phyloP scores from a whole-genome alignment of 1,140 invertebrate species.

The Spodoptera frugiperda region DNA sequence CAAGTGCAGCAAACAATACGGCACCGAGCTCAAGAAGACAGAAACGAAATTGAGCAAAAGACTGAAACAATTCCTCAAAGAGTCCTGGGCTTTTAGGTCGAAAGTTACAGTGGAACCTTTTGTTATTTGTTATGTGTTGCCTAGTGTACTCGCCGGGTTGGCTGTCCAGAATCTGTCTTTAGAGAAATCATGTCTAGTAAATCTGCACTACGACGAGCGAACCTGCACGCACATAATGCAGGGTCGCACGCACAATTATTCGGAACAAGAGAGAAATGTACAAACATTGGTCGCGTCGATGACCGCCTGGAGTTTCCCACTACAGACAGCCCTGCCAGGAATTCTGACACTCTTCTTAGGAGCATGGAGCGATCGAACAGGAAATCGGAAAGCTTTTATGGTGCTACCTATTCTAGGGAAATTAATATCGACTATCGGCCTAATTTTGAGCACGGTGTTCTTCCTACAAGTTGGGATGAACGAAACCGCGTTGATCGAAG shows the following conservation, averaged over 20 bases:
- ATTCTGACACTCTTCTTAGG: constrained; percentile 87
- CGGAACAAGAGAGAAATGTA: constrained; percentile 83
- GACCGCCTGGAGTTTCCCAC: constrained; percentile 87
- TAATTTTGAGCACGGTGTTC: constrained; percentile 86
- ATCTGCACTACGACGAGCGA: constrained; percentile 84
- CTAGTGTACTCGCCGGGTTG: constrained; percentile 85
- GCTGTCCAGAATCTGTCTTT: constrained; percentile 87
- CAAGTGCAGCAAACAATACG: constrained; percentile 73
- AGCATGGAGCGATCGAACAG: constrained; percentile 88
- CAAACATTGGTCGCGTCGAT: constrained; percentile 87
- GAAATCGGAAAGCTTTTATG: constrained; percentile 88
- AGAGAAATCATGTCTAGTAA: constrained; percentile 88
- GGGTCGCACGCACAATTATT: constrained; percentile 81
- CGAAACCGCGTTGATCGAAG: constrained; percentile 86
- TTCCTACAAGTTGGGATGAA: constrained; percentile 86
- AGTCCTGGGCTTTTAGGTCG: constrained; percentile 75
- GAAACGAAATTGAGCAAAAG: constrained; percentile 71
- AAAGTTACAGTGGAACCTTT: constrained; percentile 87
- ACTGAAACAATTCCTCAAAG: constrained; percentile 76
- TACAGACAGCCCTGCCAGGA: constrained; percentile 87
- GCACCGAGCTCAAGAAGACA: constrained; percentile 68
- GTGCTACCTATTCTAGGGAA: constrained; percentile 87
- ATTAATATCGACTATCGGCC: constrained; percentile 80
- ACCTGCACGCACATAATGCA: constrained; percentile 86
- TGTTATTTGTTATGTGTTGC: constrained; percentile 86